Percentiles rank a stretch among this genome's conserved stretches.
Evolutionary conservation across 2,888 invertebrate species (phyloP).

Genomic region (Lasius platythorax): DNA sequence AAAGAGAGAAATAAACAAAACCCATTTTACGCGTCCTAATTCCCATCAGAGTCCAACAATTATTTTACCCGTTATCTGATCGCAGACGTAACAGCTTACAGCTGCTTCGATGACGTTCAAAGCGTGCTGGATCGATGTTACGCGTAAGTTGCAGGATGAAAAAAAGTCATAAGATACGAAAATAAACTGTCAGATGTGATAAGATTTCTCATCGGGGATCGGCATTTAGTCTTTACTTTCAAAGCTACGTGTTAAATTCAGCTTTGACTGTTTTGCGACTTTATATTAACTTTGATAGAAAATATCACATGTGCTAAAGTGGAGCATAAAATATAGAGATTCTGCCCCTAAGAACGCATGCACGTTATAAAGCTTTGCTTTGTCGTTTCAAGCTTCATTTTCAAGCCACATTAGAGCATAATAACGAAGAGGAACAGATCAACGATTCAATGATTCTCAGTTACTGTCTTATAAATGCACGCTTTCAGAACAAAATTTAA

Average conservation of each 20-base stretch:
- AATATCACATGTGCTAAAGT: neutral
- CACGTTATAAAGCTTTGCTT: slow-evolving; percentile 1
- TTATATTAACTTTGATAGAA: slow-evolving; percentile 17
- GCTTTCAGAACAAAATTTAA: neutral
- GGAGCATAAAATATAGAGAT: neutral
- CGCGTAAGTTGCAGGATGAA: neutral
- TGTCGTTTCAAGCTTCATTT: neutral
- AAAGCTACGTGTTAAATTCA: neutral
- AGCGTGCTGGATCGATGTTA: slow-evolving; percentile 16
- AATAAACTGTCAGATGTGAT: slow-evolving; percentile 33
- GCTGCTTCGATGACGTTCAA: slow-evolving; percentile 26
- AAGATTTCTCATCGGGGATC: slow-evolving; percentile 20
- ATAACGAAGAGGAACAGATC: neutral
- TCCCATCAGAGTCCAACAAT: neutral
- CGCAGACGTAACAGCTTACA: slow-evolving; percentile 30
- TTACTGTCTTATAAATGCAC: neutral
- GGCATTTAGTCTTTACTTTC: slow-evolving; percentile 1
- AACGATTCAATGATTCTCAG: neutral
- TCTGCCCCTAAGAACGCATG: neutral
- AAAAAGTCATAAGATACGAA: neutral
- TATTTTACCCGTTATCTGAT: slow-evolving; percentile 21
- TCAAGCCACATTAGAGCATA: neutral
- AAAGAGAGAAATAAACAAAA: neutral
- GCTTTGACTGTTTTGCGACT: neutral
- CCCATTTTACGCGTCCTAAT: neutral